Evolutionary conservation across 2,888 invertebrate species (phyloP).

Genomic region (Frankliniella intonsa): DNA sequence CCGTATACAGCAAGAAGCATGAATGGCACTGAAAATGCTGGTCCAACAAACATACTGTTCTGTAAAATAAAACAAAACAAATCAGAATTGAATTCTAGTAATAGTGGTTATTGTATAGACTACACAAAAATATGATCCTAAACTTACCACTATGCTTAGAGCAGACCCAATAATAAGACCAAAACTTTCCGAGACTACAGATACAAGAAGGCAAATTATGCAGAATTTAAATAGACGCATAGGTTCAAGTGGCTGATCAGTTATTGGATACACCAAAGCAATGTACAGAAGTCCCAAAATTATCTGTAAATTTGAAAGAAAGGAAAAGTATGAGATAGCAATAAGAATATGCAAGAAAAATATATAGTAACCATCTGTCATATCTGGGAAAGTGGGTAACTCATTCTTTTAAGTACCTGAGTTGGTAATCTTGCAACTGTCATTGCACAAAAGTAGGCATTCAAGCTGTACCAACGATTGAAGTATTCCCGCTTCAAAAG

Average conservation of each 20-base stretch:
- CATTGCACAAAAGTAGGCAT: conserved; percentile 72
- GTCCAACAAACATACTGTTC: conserved; percentile 88
- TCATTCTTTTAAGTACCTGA: conserved; percentile 52
- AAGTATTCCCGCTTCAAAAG: conserved; percentile 76
- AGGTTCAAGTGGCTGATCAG: conserved; percentile 70
- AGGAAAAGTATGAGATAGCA: conserved; percentile 29
- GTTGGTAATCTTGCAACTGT: conserved; percentile 66
- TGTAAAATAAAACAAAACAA: conserved; percentile 46
- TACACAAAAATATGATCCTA: conserved; percentile 32
- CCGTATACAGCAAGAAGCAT: conserved; percentile 84
- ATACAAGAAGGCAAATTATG: conserved; percentile 63
- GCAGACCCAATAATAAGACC: conserved; percentile 69
- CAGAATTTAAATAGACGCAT: conserved; percentile 64
- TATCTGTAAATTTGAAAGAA: conserved; percentile 42
- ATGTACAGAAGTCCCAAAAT: conserved; percentile 64
- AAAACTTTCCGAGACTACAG: conserved; percentile 72
- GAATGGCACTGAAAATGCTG: conserved; percentile 78
- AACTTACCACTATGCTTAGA: conserved; percentile 69
- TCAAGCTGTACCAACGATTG: conserved; percentile 77
- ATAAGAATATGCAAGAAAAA: neutral
- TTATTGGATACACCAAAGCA: conserved; percentile 65
- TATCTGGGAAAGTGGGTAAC: neutral
- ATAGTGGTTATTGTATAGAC: too few species aligned
- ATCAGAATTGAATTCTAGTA: neutral
- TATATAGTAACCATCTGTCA: conserved; percentile 18